Conservation (phyloP, 2,888 invertebrate genomes). For the Lacanobia wlatinum region DNA sequence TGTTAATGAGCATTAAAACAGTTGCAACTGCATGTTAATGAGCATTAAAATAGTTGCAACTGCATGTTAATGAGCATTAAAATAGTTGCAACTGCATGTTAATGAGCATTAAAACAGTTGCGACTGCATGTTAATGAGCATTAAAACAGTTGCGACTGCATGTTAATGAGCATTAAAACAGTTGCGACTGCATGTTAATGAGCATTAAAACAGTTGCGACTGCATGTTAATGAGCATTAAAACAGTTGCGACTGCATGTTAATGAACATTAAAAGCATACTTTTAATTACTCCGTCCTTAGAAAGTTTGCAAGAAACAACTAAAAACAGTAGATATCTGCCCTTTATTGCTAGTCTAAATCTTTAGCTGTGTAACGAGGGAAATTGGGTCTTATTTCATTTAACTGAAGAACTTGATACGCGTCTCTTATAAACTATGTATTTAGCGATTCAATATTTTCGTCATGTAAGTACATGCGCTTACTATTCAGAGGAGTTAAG, state of each 20-base stretch:
- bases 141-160: too few species aligned
- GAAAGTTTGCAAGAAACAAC: background rate
- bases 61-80: slow-evolving; percentile 8
- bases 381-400: slow-evolving; percentile 13
- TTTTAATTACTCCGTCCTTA: slow-evolving; percentile 17
- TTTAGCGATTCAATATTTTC: background rate
- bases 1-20: too few species aligned
- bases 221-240: too few species aligned
- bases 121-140: slow-evolving; percentile 10
- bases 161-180: too few species aligned
- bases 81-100: too few species aligned
- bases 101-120: slow-evolving; percentile 6
- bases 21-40: slow-evolving; percentile 4
- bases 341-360: slow-evolving; percentile 27
- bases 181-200: too few species aligned
- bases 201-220: too few species aligned
- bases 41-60: too few species aligned
- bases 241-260: too few species aligned
- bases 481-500: too few species aligned
- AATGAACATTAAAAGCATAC: slow-evolving; percentile 7
- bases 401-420: background rate
- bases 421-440: background rate
- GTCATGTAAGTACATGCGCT: background rate
- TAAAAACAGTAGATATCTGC: slow-evolving; percentile 1
- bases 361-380: background rate